Conservation (phyloP, 2,797 vertebrate species). For the Sebastolobus alascanus region DNA sequence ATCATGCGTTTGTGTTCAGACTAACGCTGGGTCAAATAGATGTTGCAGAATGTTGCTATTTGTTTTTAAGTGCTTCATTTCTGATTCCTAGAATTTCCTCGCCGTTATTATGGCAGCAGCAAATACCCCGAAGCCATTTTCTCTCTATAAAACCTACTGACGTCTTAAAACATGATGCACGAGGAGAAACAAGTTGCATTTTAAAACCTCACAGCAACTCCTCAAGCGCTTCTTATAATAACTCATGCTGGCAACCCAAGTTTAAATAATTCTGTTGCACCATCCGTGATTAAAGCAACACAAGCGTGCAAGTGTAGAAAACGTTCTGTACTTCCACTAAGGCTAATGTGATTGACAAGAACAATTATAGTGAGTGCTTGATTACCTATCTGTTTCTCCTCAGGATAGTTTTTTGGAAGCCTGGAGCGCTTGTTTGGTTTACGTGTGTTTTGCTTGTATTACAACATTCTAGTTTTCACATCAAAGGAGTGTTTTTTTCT, state of each 20-base stretch:
- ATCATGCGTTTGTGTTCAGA: constrained; percentile 2
- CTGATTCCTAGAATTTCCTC: constrained; percentile 6
- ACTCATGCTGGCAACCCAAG: not conserved
- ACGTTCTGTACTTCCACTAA: not conserved
- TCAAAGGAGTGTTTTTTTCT: constrained; percentile 47
- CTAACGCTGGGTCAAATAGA: not conserved
- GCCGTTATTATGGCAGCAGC: constrained; percentile 24
- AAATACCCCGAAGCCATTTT: constrained; percentile 44
- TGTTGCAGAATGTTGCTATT: constrained; percentile 21
- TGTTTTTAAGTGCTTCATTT: constrained; percentile 29
- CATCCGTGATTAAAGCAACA: constrained; percentile 19
- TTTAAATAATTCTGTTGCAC: constrained; percentile 33
- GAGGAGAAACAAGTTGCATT: constrained; percentile 31
- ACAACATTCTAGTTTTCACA: constrained; percentile 63
- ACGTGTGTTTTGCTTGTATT: constrained; percentile 59
- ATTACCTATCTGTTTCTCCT: constrained; percentile 44
- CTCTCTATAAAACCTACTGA: constrained; percentile 17
- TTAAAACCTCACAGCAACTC: constrained; percentile 16
- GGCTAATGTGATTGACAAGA: constrained; percentile 44
- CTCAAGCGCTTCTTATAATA: constrained; percentile 24
- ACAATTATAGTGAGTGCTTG: constrained; percentile 27
- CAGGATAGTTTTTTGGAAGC: constrained; percentile 32
- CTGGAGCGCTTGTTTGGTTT: constrained; percentile 48
- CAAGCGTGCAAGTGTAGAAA: constrained; percentile 9
- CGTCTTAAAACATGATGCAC: constrained; percentile 30